Base-by-base conservation (phyloP, 2,888 invertebrate species). In the Sussaba pulchella region DNA sequence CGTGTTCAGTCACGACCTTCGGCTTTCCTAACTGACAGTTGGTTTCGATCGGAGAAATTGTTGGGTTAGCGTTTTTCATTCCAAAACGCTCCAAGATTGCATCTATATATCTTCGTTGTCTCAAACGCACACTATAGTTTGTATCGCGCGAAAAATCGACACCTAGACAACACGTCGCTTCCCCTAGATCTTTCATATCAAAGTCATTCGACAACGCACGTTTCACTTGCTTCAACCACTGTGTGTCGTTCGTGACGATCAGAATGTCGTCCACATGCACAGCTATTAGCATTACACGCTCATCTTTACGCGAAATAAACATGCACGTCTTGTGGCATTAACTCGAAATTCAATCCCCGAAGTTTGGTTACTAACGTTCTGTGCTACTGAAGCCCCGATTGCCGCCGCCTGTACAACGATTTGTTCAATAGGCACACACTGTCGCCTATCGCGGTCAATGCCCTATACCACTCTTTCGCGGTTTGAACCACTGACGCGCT, bases 371-470 rank as follows among this genome's bases (percentile, higher is more conserved):
- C 36, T 19, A 83, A 39, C 43, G 63, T 79, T 17, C 57, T 73
- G 31, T 83, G 54, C 79, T 79, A 82, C 50, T 70, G 70, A 19
- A 78, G 9, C 10, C 79, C 78, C 8, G 81, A 78, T 59, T 79
- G 83, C 8, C 63, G 43, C 41, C 72, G 57, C 0, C 78, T 78
- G 36, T 82, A 80, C 47, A 80, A 26, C 2, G 80, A 14, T 43
- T 75, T 69, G 36, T 81, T 82, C 10, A 78, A 36, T 19, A 71
- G 26, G 26, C 76, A 83, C 12, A 82, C 82, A 10, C 21, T 21
- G 19, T 83, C 67, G 17, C 9, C 31, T n/a, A 5, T n/a, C n/a
- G 9, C 17, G 2, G 63, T 61, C 5, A 78, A 45, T 0, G 6
- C 52, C n/a, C 2, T 36, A 1, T 9, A n/a, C 73, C 72, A 82